Percentiles rank a stretch among this genome's conserved stretches.
Conservation (phyloP, 2,888 invertebrate genomes). For the Criorhina ranunculi region DNA sequence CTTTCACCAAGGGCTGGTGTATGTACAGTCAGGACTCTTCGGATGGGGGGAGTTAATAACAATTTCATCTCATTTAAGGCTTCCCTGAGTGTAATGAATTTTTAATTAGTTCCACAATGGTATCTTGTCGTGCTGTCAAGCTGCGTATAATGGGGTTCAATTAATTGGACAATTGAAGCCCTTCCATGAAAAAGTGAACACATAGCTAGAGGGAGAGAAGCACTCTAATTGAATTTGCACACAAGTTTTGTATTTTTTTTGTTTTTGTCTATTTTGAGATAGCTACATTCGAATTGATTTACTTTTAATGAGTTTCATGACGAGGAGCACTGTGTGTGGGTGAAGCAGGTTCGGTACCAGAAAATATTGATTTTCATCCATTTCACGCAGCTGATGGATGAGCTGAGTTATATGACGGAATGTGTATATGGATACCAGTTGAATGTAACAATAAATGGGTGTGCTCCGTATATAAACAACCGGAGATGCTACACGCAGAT, state of each 20-base stretch:
- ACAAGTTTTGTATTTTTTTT: slow-evolving; percentile 3
- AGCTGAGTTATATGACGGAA: not conserved
- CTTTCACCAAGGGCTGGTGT: slow-evolving; percentile 20
- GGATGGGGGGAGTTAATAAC: no score
- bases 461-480: slow-evolving; percentile 4
- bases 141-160: slow-evolving; percentile 23
- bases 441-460: slow-evolving; percentile 42
- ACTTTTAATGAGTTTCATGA: slow-evolving; percentile 10
- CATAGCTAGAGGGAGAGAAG: not conserved
- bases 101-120: slow-evolving; percentile 41
- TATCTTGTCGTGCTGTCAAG: slow-evolving; percentile 31
- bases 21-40: no score
- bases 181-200: not conserved
- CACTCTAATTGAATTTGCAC: slow-evolving; percentile 55
- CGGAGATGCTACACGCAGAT: slow-evolving; percentile 60
- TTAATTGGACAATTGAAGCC: slow-evolving; percentile 49
- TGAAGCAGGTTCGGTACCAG: slow-evolving; percentile 1
- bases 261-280: slow-evolving; percentile 18
- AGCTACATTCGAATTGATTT: slow-evolving; percentile 24
- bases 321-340: not conserved
- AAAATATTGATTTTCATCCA: slow-evolving; percentile 64
- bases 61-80: slow-evolving; percentile 38
- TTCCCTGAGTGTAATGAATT: slow-evolving; percentile 40
- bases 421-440: slow-evolving; percentile 52
- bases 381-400: not conserved